Evolutionary conservation across 1,140 invertebrate genomes (phyloP), one percentile per base, ranked within the genome.

Genomic region (Brachionus plicatilis): DNA sequence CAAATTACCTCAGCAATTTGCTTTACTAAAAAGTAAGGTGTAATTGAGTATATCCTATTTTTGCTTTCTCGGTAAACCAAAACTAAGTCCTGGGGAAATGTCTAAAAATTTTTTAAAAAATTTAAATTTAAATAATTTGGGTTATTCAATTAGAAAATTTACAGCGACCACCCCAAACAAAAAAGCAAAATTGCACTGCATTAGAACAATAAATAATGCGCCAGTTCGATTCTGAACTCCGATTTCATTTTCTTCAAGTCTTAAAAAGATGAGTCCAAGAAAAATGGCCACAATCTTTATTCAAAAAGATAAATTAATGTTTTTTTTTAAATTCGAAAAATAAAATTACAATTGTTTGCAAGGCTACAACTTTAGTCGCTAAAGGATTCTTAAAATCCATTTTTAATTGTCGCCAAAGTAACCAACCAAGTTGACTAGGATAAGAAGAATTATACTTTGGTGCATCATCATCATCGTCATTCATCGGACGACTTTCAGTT

Each of bases 221-320:
- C 96, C 96, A 88, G 97, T 97, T 84, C 98, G 95, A 88, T 98
- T 98, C 93, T 95, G 94, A 0, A 97, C 94, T 4, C 95, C 95
- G 86, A 95, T 93, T 89, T 96, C 93, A 86, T 94, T 93, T 43
- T 95, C 87, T 86, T 92, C 90, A 88, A 97, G 95, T 0, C 93
- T 92, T 87, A 94, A 94, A 90, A 96, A 99, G 82, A 98, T 93
- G 2, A 96, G 88, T 5, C 95, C 95, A 85, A 98, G 93, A 4
- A 97, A 88, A 8, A 95, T 87, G 4, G 94, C 93, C 5, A 96
- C 93, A 91, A 96, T 92, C 60, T 84, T 43, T n/a, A 43, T 47
- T 14, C 60, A n/a, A 29, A 27, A 5, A 20, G 20, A 45, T 76
- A 17, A 41, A 60, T 3, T 37, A 7, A 7, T 37, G 33, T 37